These are phyloP conservation scores for Hypsibius dujardini DNA, from an alignment of 1,140 invertebrate species.

Conservation along the genomic window DNA sequence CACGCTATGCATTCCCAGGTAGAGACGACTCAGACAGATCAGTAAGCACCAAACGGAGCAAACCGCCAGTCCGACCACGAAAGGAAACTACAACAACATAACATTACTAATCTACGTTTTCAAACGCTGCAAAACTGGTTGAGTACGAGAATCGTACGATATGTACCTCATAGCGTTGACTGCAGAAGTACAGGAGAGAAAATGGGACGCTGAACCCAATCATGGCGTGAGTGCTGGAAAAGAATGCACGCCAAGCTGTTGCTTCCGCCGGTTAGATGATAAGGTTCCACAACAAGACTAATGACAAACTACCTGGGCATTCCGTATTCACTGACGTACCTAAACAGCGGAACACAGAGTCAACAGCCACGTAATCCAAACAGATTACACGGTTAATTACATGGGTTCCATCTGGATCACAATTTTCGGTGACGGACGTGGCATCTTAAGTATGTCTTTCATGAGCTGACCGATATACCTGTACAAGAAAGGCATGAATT, in stretches of 20 bases:
- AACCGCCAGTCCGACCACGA: constrained; percentile 33
- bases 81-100: constrained; percentile 36
- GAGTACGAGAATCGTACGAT: too few relatives aligned
- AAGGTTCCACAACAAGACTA: too few relatives aligned
- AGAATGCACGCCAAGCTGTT: too few relatives aligned
- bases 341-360: constrained; percentile 67
- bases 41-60: constrained; percentile 47
- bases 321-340: constrained; percentile 6
- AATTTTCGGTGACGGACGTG: constrained; percentile 58
- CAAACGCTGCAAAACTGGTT: too few relatives aligned
- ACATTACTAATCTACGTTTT: too few relatives aligned
- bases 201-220: constrained; percentile 67
- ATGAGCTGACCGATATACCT: constrained; percentile 52
- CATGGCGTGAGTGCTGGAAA: constrained; percentile 75
- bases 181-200: constrained; percentile 57
- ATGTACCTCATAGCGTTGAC: constrained; percentile 56
- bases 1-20: constrained; percentile 78
- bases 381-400: too few relatives aligned
- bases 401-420: constrained; percentile 53
- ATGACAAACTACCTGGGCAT: not conserved
- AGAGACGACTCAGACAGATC: constrained; percentile 63
- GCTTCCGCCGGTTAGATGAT: too few relatives aligned
- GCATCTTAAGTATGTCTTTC: constrained; percentile 69
- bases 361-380: not conserved
- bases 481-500: too few relatives aligned